These are phyloP conservation scores for Sturnus vulgaris DNA, from an alignment of 2,113 vertebrate species.

Conservation along the genomic window DNA sequence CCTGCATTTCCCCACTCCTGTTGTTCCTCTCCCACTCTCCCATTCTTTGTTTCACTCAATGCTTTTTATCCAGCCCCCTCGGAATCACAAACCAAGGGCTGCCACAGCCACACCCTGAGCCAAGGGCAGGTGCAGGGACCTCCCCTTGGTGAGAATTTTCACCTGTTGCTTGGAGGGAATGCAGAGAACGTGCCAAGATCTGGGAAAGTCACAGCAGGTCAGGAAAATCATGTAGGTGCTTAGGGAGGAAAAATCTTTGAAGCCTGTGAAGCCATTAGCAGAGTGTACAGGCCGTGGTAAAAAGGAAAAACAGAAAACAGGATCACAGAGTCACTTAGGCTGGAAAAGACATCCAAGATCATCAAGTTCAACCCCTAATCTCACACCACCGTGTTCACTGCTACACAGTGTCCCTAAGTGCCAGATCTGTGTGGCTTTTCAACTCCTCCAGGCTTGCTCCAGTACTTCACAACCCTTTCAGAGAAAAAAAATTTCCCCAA, in stretches of 20 bases:
- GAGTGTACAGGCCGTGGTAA: not conserved
- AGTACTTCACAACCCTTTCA: not conserved
- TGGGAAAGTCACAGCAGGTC: not conserved
- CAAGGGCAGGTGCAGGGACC: not conserved
- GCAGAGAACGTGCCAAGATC: not conserved
- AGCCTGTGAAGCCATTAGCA: slow-evolving; percentile 18
- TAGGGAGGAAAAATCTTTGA: slow-evolving; percentile 7
- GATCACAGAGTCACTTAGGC: not conserved
- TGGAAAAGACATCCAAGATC: not conserved
- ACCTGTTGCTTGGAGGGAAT: not conserved
- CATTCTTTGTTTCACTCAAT: not conserved
- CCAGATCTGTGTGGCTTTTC: not conserved
- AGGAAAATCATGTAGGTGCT: not conserved
- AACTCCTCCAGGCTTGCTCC: not conserved
- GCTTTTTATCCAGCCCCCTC: not conserved
- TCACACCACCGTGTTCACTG: not conserved
- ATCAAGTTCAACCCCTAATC: not conserved
- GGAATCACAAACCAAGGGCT: not conserved
- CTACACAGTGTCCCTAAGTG: not conserved
- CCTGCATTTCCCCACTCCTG: not conserved
- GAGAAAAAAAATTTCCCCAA: not conserved
- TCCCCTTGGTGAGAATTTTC: not conserved
- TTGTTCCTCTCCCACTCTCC: not conserved
- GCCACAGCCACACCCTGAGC: not conserved
- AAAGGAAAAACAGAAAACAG: slow-evolving; percentile 25